Evolutionary conservation across 2,797 vertebrate genomes (phyloP).

Genomic region (Poecilia wingei): DNA sequence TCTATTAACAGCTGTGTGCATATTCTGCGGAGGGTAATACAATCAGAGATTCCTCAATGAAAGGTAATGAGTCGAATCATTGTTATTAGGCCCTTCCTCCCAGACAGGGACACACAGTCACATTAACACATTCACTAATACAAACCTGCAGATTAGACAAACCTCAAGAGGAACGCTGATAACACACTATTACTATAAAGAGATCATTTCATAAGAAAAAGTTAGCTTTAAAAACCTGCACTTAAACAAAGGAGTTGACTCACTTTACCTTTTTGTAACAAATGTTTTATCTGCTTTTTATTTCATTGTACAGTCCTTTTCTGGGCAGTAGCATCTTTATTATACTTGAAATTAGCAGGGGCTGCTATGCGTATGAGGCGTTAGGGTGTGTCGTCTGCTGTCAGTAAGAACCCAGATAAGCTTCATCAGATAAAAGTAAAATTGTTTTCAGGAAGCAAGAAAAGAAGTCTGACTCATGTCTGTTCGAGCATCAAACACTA

Average conservation of each 20-base stretch:
- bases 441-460: background rate
- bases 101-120: slow-evolving; percentile 9
- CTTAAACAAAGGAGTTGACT: background rate
- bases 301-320: background rate
- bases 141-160: slow-evolving; percentile 20
- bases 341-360: background rate
- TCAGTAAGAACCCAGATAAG: background rate
- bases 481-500: background rate
- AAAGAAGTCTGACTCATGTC: background rate
- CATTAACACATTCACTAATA: slow-evolving; percentile 14
- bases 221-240: background rate
- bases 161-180: background rate
- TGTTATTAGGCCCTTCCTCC: slow-evolving; percentile 33
- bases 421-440: background rate
- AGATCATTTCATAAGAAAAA: background rate
- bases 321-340: background rate
- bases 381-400: background rate
- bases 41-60: slow-evolving; percentile 47
- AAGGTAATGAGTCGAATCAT: slow-evolving; percentile 49
- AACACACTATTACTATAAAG: background rate
- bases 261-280: background rate
- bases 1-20: slow-evolving; percentile 28
- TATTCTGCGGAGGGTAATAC: slow-evolving; percentile 29
- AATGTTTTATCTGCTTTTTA: background rate
- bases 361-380: background rate